Evolutionary conservation across 2,888 invertebrate species (phyloP).

Genomic region (Drosophila planitibia): DNA sequence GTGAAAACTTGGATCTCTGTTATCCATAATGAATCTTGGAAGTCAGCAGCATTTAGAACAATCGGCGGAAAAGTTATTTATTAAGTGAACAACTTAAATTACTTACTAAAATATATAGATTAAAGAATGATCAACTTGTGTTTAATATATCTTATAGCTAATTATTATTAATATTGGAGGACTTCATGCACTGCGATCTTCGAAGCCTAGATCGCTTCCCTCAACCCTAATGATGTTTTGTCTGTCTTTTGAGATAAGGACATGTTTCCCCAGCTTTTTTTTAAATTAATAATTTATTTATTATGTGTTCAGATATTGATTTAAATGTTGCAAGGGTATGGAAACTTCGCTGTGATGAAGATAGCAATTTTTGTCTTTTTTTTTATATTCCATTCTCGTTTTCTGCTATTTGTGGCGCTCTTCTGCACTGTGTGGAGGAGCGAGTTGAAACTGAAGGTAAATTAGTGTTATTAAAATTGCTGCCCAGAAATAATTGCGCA

Average conservation of each 20-base stretch:
- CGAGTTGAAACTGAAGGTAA: constrained; percentile 71
- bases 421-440: constrained; percentile 46
- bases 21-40: not conserved
- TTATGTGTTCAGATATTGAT: not conserved
- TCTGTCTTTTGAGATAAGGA: no score
- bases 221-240: no score
- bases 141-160: not conserved
- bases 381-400: constrained; percentile 8
- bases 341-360: not conserved
- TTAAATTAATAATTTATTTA: not conserved
- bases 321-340: not conserved
- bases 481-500: constrained; percentile 76
- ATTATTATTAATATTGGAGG: not conserved
- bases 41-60: not conserved
- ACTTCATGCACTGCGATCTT: not conserved
- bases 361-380: not conserved
- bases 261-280: no score
- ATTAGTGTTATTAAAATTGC: constrained; percentile 81
- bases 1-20: not conserved
- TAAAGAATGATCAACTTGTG: not conserved
- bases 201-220: no score
- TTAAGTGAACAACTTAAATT: not conserved
- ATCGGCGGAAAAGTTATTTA: not conserved
- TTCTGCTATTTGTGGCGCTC: constrained; percentile 31
- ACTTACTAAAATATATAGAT: not conserved